Base-by-base conservation (phyloP, 2,797 vertebrate species). In the Novumbra hubbsi region DNA sequence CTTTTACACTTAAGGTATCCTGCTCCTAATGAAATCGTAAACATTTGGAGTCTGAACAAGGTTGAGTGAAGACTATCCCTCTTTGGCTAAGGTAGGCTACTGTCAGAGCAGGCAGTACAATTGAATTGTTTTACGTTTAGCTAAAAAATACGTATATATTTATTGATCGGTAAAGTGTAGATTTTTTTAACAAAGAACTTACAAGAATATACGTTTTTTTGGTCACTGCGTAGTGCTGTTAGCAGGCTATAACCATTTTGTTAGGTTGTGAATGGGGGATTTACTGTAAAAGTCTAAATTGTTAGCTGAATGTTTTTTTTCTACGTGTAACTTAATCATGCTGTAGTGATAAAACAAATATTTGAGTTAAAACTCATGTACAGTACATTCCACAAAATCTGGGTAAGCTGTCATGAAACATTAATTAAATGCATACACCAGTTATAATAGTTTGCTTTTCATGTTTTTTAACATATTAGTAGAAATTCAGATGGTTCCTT, bases 401-500 rank as follows among this genome's bases (percentile, higher is more conserved):
- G 41, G 2, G 41, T 11, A 41, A 41, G 2, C 41, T 41, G 5
- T 41, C 6, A 41, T 41, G 41, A 41, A 11, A 41, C 1, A 41
- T 41, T 1, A 41, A 41, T 3, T 41, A 7, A 41, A 41, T 41
- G 41, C 9, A 14, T 11, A 45, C 9, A 45, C 41, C 41, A 45
- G 3, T 6, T 9, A 45, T 45, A 45, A 45, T 45, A 45, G 7
- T 60, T 60, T 60, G 50, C n/a, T 55, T 9, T 62, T 62, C 14
- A 63, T 5, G 16, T 14, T 28, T 2, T 32, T 64, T 12, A 0
- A 0, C 5, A 15, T 27, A 5, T 63, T 63, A n/a, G 24, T 64
- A 27, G 12, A 32, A 64, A 64, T 6, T 16, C 16, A 2, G 62
- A 8, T 32, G 28, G 28, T 16, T 28, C 16, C 9, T 79, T 84